Evolutionary conservation across 2,888 invertebrate genomes (phyloP).

Genomic region (Acronicta psi): DNA sequence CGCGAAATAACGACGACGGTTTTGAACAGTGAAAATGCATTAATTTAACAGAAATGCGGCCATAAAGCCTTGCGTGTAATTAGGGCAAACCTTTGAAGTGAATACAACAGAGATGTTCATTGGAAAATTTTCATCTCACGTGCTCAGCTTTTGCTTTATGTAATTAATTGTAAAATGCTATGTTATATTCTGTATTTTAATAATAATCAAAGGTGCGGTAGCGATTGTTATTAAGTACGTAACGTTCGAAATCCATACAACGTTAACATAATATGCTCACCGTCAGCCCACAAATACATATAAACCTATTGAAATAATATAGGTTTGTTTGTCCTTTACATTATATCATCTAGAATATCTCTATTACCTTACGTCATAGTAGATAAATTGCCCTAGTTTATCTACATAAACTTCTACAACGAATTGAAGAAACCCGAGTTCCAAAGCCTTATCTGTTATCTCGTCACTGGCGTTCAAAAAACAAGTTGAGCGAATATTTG

Average conservation of each 20-base stretch:
- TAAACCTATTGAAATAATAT: constrained; percentile 3
- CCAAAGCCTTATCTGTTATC: neutral
- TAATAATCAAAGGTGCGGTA: constrained; percentile 31
- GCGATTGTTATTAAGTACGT: constrained; percentile 12
- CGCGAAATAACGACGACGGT: constrained; percentile 58
- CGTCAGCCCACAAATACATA: neutral
- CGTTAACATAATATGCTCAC: constrained; percentile 4
- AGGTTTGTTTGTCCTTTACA: neutral
- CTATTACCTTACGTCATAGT: constrained; percentile 8
- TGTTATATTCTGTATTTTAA: constrained; percentile 35
- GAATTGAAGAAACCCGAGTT: neutral
- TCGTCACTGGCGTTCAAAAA: constrained; percentile 18
- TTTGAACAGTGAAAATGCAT: constrained; percentile 67
- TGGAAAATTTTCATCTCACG: constrained; percentile 57
- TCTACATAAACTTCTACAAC: neutral
- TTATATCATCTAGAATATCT: constrained; percentile 14
- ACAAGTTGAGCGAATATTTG: constrained; percentile 43
- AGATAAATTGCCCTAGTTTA: neutral
- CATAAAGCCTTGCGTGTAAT: constrained; percentile 60
- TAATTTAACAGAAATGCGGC: constrained; percentile 66
- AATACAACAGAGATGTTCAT: constrained; percentile 64
- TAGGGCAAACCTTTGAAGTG: constrained; percentile 60
- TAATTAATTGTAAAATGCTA: constrained; percentile 51
- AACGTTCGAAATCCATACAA: constrained; percentile 12
- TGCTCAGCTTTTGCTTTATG: constrained; percentile 35